Evolutionary conservation across 2,797 vertebrate genomes (phyloP).

Genomic region (Hydrocynus forskahlii): DNA sequence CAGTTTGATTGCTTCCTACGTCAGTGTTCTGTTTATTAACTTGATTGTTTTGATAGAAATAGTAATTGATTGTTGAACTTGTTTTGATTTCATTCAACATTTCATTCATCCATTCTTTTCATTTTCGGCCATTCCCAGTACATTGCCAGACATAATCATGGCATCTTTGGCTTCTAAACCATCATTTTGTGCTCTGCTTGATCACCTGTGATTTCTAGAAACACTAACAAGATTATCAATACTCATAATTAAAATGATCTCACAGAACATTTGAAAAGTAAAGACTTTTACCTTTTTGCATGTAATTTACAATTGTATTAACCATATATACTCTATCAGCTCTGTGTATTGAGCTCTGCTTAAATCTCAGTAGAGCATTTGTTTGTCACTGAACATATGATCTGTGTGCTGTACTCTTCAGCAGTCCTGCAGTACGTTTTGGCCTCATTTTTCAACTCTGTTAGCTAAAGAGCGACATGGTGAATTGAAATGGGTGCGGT

Average conservation of each 20-base stretch:
- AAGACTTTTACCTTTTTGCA: not conserved
- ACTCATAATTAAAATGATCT: too few species aligned
- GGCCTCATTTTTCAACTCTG: not conserved
- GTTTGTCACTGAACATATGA: not conserved
- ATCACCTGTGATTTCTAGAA: not conserved
- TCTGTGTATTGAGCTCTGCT: not conserved
- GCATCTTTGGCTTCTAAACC: not conserved
- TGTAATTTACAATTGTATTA: not conserved
- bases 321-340: not conserved
- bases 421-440: not conserved
- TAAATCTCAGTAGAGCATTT: not conserved
- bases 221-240: not conserved
- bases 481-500: conserved; percentile 22
- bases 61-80: not conserved
- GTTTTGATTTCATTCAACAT: not conserved
- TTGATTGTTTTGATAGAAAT: not conserved
- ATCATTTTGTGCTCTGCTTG: not conserved
- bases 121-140: not conserved
- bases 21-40: not conserved
- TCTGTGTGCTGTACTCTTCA: not conserved
- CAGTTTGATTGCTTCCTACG: not conserved
- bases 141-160: not conserved
- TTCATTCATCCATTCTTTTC: too few species aligned
- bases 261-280: too few species aligned
- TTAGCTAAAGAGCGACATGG: not conserved